Base-by-base conservation (phyloP, 2,888 invertebrate genomes). In the Cantharis nigra region DNA sequence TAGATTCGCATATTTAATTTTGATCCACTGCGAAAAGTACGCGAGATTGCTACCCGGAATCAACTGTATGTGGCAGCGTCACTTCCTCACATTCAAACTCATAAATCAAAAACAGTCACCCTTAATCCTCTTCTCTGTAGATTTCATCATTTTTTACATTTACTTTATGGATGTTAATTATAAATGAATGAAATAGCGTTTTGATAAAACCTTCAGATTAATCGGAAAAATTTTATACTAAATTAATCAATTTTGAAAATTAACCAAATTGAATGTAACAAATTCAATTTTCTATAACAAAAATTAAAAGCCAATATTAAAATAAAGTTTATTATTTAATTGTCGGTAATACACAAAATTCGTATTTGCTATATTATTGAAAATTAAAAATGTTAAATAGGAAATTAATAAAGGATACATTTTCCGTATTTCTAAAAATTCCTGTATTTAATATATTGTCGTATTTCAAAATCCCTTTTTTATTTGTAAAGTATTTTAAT, bases 1-100 rank as follows among this genome's bases (percentile, higher is more conserved):
- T 87, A 86, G 86, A 87, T 86, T 87, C 87, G 87, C 87, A 87
- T 87, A 87, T 87, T 87, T 88, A 87, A 88, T 88, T 87, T 86
- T 83, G 82, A 83, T 81, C 80, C 82, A 80, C 83, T 80, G 83
- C 81, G 82, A 81, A 81, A 81, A 83, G 83, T 83, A 84, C 83
- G 82, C 82, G 82, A 82, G 78, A 78, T 80, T 80, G 74, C 80
- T 76, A 79, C 75, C 76, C 80, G 81, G 80, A 81, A 82, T 83
- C 82, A 77, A 81, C 81, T 82, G 81, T 80, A 80, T 82, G 79
- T 79, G 82, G 83, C 84, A 82, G 82, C 84, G 85, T 86, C 87
- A 86, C 85, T 86, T 86, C 86, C 86, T 86, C 83, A 78, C 84
- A 83, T 83, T 84, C 79, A 82, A 82, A 79, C 84, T 84, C 87